Evolutionary conservation across 2,113 vertebrate species (phyloP).

Genomic region (Leucosticte australis): DNA sequence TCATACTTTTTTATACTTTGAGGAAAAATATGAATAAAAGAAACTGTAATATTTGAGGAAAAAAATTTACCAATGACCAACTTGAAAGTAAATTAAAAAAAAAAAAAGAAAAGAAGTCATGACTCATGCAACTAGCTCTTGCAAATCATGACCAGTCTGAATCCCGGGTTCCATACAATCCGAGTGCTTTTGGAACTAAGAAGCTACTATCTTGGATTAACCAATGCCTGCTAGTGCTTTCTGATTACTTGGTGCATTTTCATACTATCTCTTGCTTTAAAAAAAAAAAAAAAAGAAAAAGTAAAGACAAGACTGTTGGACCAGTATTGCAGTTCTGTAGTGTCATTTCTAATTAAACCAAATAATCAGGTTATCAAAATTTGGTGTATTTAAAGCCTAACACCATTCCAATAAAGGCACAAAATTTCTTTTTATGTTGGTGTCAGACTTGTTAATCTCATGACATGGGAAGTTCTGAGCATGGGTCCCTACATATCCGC

Average conservation of each 20-base stretch:
- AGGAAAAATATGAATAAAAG: conserved; percentile 75
- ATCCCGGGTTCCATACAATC: conserved; percentile 65
- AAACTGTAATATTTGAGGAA: conserved; percentile 75
- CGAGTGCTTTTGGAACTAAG: conserved; percentile 77
- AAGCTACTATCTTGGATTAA: conserved; percentile 79
- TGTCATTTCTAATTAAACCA: conserved; percentile 84
- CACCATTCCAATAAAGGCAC: conserved; percentile 96
- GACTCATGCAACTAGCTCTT: conserved; percentile 68
- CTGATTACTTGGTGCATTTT: conserved; percentile 76
- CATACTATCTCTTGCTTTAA: conserved; percentile 78
- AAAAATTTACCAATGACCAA: conserved; percentile 66
- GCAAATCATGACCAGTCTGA: conserved; percentile 68
- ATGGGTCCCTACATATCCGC: conserved; percentile 64
- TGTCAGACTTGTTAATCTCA: conserved; percentile 76
- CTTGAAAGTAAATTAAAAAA: conserved; percentile 67
- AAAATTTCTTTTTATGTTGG: conserved; percentile 87
- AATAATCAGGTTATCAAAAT: conserved; percentile 84
- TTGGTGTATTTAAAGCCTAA: conserved; percentile 91
- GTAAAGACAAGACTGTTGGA: conserved; percentile 84
- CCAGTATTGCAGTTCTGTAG: conserved; percentile 86
- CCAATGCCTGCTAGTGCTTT: conserved; percentile 80
- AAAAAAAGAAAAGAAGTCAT: conserved; percentile 47
- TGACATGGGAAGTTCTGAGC: conserved; percentile 66
- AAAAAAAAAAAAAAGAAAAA: conserved; percentile 31
- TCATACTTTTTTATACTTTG: conserved; percentile 93